Conservation (phyloP, 2,113 vertebrate genomes). For the Pollimyrus isidori region DNA sequence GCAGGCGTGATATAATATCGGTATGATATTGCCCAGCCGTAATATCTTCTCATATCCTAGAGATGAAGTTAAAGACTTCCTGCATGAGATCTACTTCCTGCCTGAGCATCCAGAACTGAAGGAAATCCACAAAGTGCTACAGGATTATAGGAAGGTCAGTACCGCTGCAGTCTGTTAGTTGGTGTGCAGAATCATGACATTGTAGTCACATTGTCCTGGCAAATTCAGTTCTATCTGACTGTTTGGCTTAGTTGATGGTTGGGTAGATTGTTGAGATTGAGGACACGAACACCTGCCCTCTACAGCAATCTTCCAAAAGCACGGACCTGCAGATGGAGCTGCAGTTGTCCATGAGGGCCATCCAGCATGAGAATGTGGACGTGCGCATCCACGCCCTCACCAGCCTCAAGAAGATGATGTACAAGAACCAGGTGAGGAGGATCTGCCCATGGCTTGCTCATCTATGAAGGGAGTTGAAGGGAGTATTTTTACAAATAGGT, state of each 20-base stretch:
- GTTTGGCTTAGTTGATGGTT: background rate
- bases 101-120: slow-evolving; percentile 86
- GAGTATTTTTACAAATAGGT: background rate
- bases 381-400: slow-evolving; percentile 91
- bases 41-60: slow-evolving; percentile 45
- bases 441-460: background rate
- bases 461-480: background rate
- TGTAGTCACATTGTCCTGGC: background rate
- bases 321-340: slow-evolving; percentile 77
- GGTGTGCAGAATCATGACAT: background rate
- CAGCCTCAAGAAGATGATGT: slow-evolving; percentile 84
- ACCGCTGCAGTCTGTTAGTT: background rate
- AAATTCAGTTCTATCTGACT: background rate
- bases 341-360: slow-evolving; percentile 87
- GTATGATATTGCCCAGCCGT: no score
- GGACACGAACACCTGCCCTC: background rate
- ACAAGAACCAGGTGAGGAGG: slow-evolving; percentile 83
- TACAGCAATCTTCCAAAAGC: slow-evolving; percentile 81
- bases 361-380: slow-evolving; percentile 94
- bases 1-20: no score
- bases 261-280: background rate
- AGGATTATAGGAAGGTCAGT: slow-evolving; percentile 87
- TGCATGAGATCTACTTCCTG: slow-evolving; percentile 97
- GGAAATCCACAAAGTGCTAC: slow-evolving; percentile 83
- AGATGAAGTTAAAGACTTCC: slow-evolving; percentile 84